A percentile compares a stretch with the other conserved stretches of the same genome.
These are phyloP conservation scores for Andrena bucephala DNA, from an alignment of 2,888 invertebrate genomes.

Conservation along the genomic window DNA sequence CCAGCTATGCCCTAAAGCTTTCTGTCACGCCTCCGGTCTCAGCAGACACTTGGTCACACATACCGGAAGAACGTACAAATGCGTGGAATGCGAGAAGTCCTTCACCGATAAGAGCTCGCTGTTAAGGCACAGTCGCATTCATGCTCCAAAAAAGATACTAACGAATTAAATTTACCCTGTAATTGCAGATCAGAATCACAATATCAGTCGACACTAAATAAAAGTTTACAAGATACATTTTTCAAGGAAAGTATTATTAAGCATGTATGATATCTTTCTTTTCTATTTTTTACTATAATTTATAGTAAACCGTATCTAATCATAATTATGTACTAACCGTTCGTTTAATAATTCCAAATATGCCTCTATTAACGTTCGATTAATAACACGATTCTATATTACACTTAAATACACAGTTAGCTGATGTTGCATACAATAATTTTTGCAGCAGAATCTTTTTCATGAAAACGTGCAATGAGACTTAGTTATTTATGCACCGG, in stretches of 20 bases:
- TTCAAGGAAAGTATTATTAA: constrained; percentile 25
- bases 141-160: constrained; percentile 80
- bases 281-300: constrained; percentile 43
- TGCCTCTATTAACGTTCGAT: not conserved
- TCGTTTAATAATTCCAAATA: constrained; percentile 25
- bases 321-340: constrained; percentile 37
- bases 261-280: constrained; percentile 33
- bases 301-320: constrained; percentile 29
- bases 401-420: not conserved
- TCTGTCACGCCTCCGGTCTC: constrained; percentile 88
- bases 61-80: constrained; percentile 88
- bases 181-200: constrained; percentile 9
- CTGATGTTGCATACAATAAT: constrained; percentile 1
- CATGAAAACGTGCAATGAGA: constrained; percentile 25
- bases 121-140: constrained; percentile 87
- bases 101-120: constrained; percentile 91
- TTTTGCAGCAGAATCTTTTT: constrained; percentile 15
- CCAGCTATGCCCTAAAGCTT: constrained; percentile 88
- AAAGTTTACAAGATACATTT: constrained; percentile 30
- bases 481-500: constrained; percentile 7
- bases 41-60: constrained; percentile 90
- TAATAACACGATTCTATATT: not conserved
- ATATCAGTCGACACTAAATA: constrained; percentile 14
- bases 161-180: constrained; percentile 50
- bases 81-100: constrained; percentile 88